Evolutionary conservation across 2,888 invertebrate genomes (phyloP), one percentile per base, ranked within the genome.

Genomic region (Laothoe populi): DNA sequence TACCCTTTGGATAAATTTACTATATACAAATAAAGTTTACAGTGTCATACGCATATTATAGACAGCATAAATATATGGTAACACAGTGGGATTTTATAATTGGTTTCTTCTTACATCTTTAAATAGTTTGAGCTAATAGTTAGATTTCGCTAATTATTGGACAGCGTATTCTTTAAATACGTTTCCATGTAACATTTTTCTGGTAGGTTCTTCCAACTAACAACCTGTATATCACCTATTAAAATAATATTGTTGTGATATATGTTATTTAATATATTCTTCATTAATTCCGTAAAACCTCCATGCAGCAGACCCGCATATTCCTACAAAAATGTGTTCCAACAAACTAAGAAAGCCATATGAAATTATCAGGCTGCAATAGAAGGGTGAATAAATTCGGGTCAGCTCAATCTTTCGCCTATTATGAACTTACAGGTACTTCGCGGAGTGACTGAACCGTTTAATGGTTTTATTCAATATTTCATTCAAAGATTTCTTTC

Each of bases 331-430:
- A n/a, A n/a, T n/a, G n/a, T 81, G 80, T 84, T 89, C 87, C 90
- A 92, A 90, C 90, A 83, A 86, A 84, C 81, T 71, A 67, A 79
- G 75, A 87, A 89, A 91, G 91, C 89, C 90, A 90, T 88, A 79
- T 79, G 86, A 88, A 88, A 92, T 91, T 86, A 90, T 90, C 90
- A 88, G 81, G 77, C 83, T 75, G 81, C 90, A 90, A 89, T 88
- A 86, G 82, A 83, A 83, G 81, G 77, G 84, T 83, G 80, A 82
- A 83, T 84, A 87, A 89, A 91, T 92, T 92, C 82, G 83, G 79
- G 84, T 87, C 86, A 87, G 90, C 90, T 89, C 85, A 87, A 92
- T 92, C 91, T 90, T 83, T 79, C 81, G 86, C 86, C 84, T 88
- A 84, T 90, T 90, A 90, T 88, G 86, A 88, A 78, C 83, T 80